Percentiles rank a stretch among this genome's conserved stretches.
Evolutionary conservation across 1,140 invertebrate genomes (phyloP).

Genomic region (Drosophila teissieri): DNA sequence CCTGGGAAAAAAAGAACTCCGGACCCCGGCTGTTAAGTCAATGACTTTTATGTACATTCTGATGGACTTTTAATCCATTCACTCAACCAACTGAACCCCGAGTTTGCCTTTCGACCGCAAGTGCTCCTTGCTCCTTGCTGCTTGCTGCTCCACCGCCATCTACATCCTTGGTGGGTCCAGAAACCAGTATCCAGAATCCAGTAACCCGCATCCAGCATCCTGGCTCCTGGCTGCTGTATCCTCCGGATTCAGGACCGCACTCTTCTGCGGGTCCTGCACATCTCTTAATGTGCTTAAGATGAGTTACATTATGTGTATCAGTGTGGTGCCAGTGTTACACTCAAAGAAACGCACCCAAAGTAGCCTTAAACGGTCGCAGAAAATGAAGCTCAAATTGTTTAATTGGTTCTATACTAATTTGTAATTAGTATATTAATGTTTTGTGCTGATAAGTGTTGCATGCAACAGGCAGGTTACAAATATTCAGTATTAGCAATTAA

Average conservation of each 20-base stretch:
- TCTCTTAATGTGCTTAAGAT: slow-evolving; percentile 79
- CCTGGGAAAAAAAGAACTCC: background rate
- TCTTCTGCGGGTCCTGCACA: slow-evolving; percentile 31
- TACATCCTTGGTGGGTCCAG: background rate
- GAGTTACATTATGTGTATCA: slow-evolving; percentile 72
- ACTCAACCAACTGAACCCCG: slow-evolving; percentile 40
- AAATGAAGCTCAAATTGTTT: too few relatives aligned
- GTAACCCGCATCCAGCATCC: background rate
- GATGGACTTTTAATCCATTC: slow-evolving; percentile 81
- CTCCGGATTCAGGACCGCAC: slow-evolving; percentile 10
- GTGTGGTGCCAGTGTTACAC: slow-evolving; percentile 17
- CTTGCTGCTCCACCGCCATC: slow-evolving; percentile 44
- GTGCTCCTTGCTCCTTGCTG: slow-evolving; percentile 49
- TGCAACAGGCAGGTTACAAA: too few relatives aligned
- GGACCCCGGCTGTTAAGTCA: slow-evolving; percentile 68
- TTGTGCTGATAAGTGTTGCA: too few relatives aligned
- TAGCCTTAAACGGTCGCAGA: background rate
- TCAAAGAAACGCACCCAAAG: background rate
- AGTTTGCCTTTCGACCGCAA: slow-evolving; percentile 50
- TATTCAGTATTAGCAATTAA: too few relatives aligned
- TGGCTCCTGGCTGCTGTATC: slow-evolving; percentile 28
- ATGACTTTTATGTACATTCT: slow-evolving; percentile 83
- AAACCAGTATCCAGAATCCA: background rate
- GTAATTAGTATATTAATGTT: too few relatives aligned
- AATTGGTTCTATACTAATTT: too few relatives aligned